Base-by-base conservation (phyloP, 1,140 invertebrate species). In the Drosophila kepulauana region DNA sequence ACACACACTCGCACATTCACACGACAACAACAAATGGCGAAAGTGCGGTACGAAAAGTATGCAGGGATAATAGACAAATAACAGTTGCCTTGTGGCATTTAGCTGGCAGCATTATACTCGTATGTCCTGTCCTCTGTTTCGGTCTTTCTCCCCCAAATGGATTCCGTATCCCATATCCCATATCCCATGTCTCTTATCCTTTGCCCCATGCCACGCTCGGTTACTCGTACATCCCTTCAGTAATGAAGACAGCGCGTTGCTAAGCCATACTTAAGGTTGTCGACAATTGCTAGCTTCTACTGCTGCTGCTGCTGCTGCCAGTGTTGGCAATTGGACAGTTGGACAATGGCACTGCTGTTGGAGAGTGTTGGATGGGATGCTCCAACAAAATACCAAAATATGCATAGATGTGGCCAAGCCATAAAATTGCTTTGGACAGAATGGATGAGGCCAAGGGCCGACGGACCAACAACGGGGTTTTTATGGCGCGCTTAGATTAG, bases 191-290 rank as follows among this genome's bases (percentile, higher is more conserved):
- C 16, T 10, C 54, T 28, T 43, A 41, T 43, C 41, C 38, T 43
- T 15, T 59, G 20, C 5, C 51, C 51, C 33, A 20, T 57, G 35
- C 35, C 54, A 56, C 28, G 52, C 52, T 56, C 33, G 30, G 52
- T 56, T 56, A 56, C 52, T 35, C 54, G 30, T 63, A 65, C 51
- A 76, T 81, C 71, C 79, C 70, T 79, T 82, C 64, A 69, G 84
- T 88, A 88, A 87, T 87, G 80, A 87, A 88, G 84, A 87, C 79
- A 87, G 81, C 78, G 74, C 52, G 57, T 66, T 81, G 78, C 81
- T 88, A 85, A 89, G 86, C 85, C 78, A 89, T 90, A 90, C 85
- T 89, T 89, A 89, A 82, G 85, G 81, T 89, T 90, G 86, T 90
- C 89, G 86, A 89, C 85, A 89, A 89, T 89, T 90, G 86, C 78